Base-by-base conservation (phyloP, 2,797 vertebrate species). In the Selene dorsalis region DNA sequence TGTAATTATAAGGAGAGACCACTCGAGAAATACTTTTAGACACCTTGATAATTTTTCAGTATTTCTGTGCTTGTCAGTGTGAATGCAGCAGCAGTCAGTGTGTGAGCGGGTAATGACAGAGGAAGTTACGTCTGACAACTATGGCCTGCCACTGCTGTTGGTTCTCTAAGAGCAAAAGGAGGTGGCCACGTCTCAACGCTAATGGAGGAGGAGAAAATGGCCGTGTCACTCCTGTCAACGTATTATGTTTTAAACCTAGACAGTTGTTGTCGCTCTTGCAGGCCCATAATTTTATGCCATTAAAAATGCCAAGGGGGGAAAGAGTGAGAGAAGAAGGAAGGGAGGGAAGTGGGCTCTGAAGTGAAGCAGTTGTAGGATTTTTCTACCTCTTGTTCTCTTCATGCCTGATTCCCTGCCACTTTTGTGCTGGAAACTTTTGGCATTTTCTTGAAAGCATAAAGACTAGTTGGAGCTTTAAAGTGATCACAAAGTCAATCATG, bases 401-500 rank as follows among this genome's bases (percentile, higher is more conserved):
- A 69, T 89, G 91, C 90, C 88, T 94, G 93, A 94, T 96, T 96
- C 95, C 93, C 94, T 94, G 95, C 94, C 94, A 95, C 95, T 95
- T 95, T 94, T 94, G 84, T 93, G 73, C 84, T 88, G 89, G 88
- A 94, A 96, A 96, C 96, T 94, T 95, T 94, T 96, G 95, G 96
- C 96, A 96, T 93, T 94, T 32, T 95, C 94, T 96, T 97, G 96
- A 97, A 96, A 96, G 94, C 96, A 94, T 97, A 97, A 97, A 96
- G 95, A 96, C 96, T 94, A 95, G 95, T 97, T 97, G 95, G 94
- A 93, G 94, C 93, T 95, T 94, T 94, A 93, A 96, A 96, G 96
- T 93, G 94, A 96, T 97, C 96, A 96, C 96, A 96, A 98, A 98
- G 95, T 97, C 96, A 97, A 96, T 98, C 97, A 98, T 95, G 96